A percentile compares a stretch with the other conserved stretches of the same genome.
Evolutionary conservation across 2,888 invertebrate species (phyloP).

Genomic region (Drosophila setosimentum): DNA sequence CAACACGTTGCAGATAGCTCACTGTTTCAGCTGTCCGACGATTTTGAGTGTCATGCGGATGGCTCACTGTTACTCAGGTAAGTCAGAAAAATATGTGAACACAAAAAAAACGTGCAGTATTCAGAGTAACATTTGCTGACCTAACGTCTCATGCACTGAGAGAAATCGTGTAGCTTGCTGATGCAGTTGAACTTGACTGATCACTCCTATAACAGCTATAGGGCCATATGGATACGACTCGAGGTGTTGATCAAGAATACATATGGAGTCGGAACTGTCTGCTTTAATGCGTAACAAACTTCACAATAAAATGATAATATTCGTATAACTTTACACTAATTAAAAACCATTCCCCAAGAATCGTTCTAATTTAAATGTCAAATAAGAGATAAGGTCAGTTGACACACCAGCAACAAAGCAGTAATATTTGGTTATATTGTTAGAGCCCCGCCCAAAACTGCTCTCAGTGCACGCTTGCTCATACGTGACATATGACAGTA

Average conservation of each 20-base stretch:
- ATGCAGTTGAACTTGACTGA: neutral
- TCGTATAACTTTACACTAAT: neutral
- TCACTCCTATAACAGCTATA: too few species aligned
- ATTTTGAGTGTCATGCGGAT: conserved; percentile 87
- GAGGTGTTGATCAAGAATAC: neutral
- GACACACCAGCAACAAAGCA: neutral
- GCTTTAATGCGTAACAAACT: neutral
- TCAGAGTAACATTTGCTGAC: neutral
- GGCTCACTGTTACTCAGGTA: conserved; percentile 88
- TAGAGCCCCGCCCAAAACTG: neutral
- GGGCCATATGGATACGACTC: too few species aligned
- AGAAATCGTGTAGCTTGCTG: neutral
- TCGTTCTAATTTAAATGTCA: neutral
- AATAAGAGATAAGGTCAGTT: neutral
- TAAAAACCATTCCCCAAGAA: neutral
- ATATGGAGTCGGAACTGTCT: neutral
- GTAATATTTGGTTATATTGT: neutral
- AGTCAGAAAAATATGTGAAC: conserved; percentile 36
- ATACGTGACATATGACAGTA: conserved; percentile 51
- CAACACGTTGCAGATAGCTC: conserved; percentile 65
- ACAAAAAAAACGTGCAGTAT: neutral
- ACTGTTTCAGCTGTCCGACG: conserved; percentile 83
- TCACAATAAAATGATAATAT: neutral
- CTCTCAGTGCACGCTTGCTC: conserved; percentile 20
- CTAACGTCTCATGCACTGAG: neutral